Conservation (phyloP, 2,888 invertebrate species). For the Hoplodrina blanda region DNA sequence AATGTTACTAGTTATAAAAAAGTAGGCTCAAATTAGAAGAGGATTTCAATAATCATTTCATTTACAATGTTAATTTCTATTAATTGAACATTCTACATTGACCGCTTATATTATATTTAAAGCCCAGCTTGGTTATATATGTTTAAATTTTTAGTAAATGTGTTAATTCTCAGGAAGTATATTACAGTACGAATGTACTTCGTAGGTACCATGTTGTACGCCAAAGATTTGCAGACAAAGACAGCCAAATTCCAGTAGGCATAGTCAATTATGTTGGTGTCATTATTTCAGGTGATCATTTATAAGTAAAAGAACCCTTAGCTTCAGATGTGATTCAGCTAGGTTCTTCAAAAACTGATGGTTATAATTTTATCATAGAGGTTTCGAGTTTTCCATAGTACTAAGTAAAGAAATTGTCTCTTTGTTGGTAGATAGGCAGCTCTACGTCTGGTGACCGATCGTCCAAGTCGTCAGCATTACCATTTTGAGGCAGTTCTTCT, state of each 20-base stretch:
- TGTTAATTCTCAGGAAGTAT: conserved; percentile 20
- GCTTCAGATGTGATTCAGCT: neutral
- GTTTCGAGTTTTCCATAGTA: conserved; percentile 9
- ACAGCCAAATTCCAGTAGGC: conserved; percentile 31
- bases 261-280: conserved; percentile 5
- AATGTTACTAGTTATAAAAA: conserved; percentile 19
- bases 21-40: conserved; percentile 19
- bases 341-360: conserved; percentile 4
- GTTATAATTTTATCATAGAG: neutral
- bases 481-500: conserved; percentile 92
- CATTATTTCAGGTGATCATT: conserved; percentile 28
- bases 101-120: conserved; percentile 66
- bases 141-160: conserved; percentile 28
- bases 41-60: conserved; percentile 32
- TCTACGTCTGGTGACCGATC: conserved; percentile 94
- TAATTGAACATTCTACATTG: conserved; percentile 73
- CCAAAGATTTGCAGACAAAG: conserved; percentile 24
- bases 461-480: conserved; percentile 92
- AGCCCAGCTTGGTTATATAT: conserved; percentile 67
- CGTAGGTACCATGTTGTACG: conserved; percentile 10
- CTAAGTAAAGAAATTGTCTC: conserved; percentile 95
- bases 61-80: conserved; percentile 53
- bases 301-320: conserved; percentile 1
- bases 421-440: conserved; percentile 96
- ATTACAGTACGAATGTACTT: neutral